Base-by-base conservation (phyloP, 2,888 invertebrate species). In the Nemotelus nigrinus region DNA sequence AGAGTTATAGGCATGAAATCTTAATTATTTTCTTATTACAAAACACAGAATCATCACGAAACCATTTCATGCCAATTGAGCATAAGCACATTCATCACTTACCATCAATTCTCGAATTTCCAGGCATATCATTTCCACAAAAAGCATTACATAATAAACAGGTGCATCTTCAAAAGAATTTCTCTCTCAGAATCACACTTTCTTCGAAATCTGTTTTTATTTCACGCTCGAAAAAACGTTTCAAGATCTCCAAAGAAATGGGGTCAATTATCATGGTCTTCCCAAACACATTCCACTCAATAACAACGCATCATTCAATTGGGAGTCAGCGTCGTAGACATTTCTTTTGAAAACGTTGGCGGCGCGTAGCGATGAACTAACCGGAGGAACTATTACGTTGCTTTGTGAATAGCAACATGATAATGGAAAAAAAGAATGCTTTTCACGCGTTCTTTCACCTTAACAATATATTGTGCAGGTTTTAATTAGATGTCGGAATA, bases 91-190 rank as follows among this genome's bases (percentile, higher is more conserved):
- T 25, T 25, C 25, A 25, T 25, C 25, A 25, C 25, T 25, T 25
- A 25, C 25, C 25, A 25, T 25, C 25, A 25, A 25, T 25, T 25
- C 25, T 25, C 25, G 25, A 25, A 25, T 25, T 25, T 25, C 25
- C 25, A 25, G 25, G 25, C 25, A 25, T 25, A 25, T 25, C 25
- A 25, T 25, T 25, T 25, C 25, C 25, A 25, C 25, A 25, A 25
- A 25, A 25, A 25, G 25, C 25, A 25, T 25, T 25, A 25, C 25
- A 25, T 25, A 25, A 25, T 25, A 25, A 25, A 25, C 58, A 58
- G 58, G 58, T 58, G 58, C 25, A 58, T 58, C 25, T 58, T 25
- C 58, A 58, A 58, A 6, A 10, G 25, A 58, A n/a, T 58, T 53
- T 53, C 58, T 10, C 25, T n/a, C 58, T 25, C 8, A 2, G 25